Base-by-base conservation (phyloP, 2,797 vertebrate genomes). In the Melanotaenia parkinsoni region DNA sequence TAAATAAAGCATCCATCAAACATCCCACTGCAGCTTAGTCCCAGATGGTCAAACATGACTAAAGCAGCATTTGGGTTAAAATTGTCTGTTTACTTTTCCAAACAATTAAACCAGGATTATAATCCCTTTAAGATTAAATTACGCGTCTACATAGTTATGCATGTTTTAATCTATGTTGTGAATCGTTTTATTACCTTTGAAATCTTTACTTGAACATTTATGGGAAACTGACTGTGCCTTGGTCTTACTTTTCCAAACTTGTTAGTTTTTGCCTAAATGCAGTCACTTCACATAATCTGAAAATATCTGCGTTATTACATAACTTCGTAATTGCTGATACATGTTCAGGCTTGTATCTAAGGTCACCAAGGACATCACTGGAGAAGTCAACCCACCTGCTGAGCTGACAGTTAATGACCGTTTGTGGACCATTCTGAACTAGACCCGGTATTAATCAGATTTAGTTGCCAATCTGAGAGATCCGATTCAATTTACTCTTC, bases 401-500 rank as follows among this genome's bases (percentile, higher is more conserved):
- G 38, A 58, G 14, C 1, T 47, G 33, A 68, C 54, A 30, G 58
- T 47, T 40, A 67, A 71, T 28, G 16, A 58, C 33, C 58, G 56
- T 33, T n/a, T 51, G 26, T 33, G 20, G 56, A 51, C 54, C 45
- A 26, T 54, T 26, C 37, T 20, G 8, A 61, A 65, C 60, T 0
- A 64, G 30, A 70, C 20, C 9, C 50, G 47, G 20, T 43, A 50
- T 51, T 60, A 37, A 26, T 35, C 38, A 20, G 51, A 76, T 54
- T 30, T 22, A 9, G 37, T 0, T 4, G n/a, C 58, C 37, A 37
- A 10, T 38, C 59, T 28, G 50, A 70, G 62, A 71, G 32, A 72
- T 76, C 33, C n/a, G 43, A 68, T 72, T 59, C 0, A 0, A 54
- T 45, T 50, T 4, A n/a, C 14, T 75, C 37, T 3, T 1, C 3